Conservation (phyloP, 2,888 invertebrate genomes). For the Nephrotoma flavescens region DNA sequence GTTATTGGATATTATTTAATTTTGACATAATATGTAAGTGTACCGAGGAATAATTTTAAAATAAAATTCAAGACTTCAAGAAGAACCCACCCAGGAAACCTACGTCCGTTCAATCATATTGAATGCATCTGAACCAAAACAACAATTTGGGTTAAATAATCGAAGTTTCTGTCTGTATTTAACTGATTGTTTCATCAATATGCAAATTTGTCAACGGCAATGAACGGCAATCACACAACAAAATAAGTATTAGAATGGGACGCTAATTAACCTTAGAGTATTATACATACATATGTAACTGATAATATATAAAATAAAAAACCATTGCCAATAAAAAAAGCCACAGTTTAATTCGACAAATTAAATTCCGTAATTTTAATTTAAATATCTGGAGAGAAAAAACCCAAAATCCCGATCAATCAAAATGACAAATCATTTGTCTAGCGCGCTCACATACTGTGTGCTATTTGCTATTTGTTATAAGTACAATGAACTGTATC, state of each 20-base stretch:
- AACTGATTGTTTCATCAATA: too few relatives aligned
- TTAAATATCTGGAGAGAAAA: neutral
- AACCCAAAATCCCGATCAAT: neutral
- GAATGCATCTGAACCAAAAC: too few relatives aligned
- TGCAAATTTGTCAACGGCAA: too few relatives aligned
- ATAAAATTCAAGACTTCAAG: too few relatives aligned
- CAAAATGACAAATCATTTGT: neutral
- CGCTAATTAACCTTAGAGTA: neutral
- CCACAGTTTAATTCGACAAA: neutral
- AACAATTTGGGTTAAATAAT: too few relatives aligned
- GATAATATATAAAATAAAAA: neutral
- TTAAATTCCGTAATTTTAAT: neutral
- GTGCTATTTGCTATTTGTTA: neutral
- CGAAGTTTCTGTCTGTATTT: too few relatives aligned
- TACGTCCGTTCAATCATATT: too few relatives aligned
- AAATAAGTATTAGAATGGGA: neutral
- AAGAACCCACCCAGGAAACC: too few relatives aligned
- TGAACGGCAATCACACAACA: neutral
- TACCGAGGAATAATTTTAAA: too few relatives aligned
- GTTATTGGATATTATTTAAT: too few relatives aligned
- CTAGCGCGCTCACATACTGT: neutral
- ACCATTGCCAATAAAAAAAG: neutral
- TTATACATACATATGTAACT: neutral
- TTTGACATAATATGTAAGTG: too few relatives aligned
- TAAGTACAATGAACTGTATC: neutral